Evolutionary conservation across 2,888 invertebrate species (phyloP), one percentile per base, ranked within the genome.

Genomic region (Sclerodermus sp.): DNA sequence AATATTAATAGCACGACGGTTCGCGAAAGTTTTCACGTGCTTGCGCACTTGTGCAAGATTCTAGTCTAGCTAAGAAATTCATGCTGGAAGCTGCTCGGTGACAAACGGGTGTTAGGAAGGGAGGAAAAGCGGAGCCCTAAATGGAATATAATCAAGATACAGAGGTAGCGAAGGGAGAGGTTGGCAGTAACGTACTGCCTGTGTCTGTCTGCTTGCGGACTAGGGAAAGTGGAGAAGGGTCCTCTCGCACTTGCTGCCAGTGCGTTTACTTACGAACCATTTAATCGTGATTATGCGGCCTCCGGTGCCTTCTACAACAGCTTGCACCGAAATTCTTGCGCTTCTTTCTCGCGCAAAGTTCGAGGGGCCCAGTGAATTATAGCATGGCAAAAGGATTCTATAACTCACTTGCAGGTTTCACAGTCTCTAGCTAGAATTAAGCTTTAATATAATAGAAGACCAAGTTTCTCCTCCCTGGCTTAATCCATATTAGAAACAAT

Each of bases 61-160:
- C 4, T 8, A 23, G 23, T 5, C 4, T 23, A 5, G 23, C 48
- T 50, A 60, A 60, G 61, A 60, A 61, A 60, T 54, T 60, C 54
- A 57, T 38, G 60, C 50, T 49, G 43, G 53, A 47, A 55, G 58
- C 49, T 46, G 51, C 49, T 54, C 47, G 41, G 54, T 60, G 57
- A 65, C 65, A 63, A 66, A 57, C 57, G 61, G 56, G 61, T 32
- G 62, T 49, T 42, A 63, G 54, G 52, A 56, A 54, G 54, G 53
- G 47, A 45, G 55, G 60, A 47, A 57, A 62, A 53, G 51, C 56
- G 57, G 51, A 42, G 3, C 49, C 57, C 62, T 66, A 66, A 67
- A 66, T 67, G 64, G 67, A 67, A 67, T 67, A 66, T 67, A 67
- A 67, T 68, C 66, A 67, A 67, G 65, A 67, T 67, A 63, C 66